Conservation (phyloP, 2,888 invertebrate genomes). For the Kuschelorhynchus macadamiae region DNA sequence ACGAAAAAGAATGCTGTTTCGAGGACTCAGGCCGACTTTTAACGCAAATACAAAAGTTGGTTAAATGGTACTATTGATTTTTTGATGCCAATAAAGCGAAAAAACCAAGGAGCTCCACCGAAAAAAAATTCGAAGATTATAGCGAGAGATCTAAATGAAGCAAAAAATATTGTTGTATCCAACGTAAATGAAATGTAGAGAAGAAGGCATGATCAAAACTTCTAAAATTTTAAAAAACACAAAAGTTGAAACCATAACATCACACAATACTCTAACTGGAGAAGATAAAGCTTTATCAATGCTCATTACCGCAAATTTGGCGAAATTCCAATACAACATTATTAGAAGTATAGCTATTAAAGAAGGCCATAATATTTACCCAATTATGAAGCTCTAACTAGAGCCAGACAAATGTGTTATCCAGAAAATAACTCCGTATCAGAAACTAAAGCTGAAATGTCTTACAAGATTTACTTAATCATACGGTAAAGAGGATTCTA, state of each 20-base stretch:
- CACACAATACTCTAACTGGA: not conserved
- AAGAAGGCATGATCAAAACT: not conserved
- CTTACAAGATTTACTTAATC: constrained; percentile 4
- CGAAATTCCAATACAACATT: no score
- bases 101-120: not conserved
- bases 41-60: constrained; percentile 4
- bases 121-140: constrained; percentile 3
- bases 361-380: no score
- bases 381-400: not conserved
- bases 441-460: not conserved
- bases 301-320: constrained; percentile 1
- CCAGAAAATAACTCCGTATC: not conserved
- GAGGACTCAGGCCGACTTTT: not conserved
- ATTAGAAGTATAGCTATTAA: no score
- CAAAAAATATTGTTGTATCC: constrained; percentile 1
- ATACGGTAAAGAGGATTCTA: not conserved
- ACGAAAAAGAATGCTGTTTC: constrained; percentile 4
- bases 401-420: constrained; percentile 1
- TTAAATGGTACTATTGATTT: not conserved
- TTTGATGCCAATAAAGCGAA: not conserved
- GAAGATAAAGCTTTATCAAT: not conserved
- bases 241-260: not conserved
- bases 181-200: not conserved
- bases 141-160: constrained; percentile 9
- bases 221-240: not conserved